Base-by-base conservation (phyloP, 2,797 vertebrate species). In the Poecile montanus region DNA sequence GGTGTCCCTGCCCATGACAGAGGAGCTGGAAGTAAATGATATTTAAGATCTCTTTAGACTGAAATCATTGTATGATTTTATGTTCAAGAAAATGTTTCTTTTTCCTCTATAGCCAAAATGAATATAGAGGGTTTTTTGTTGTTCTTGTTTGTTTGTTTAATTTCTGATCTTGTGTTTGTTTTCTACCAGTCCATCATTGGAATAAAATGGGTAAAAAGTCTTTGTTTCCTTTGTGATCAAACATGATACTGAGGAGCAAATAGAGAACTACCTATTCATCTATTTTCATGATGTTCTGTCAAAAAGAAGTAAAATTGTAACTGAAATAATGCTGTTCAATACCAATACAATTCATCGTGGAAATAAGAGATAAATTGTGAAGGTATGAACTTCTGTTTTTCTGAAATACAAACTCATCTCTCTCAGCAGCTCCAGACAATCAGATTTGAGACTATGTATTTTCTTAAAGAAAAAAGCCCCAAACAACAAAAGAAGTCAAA, bases 61-160 rank as follows among this genome's bases (percentile, higher is more conserved):
- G 0, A 63, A 38, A 57, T 44, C 25, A 17, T 3, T 1, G 8
- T 6, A 38, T 26, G 10, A 38, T 60, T 68, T 40, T 54, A 7
- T 29, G 6, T 38, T 91, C 20, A 70, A 68, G 29, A 71, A 62
- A 87, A 77, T 14, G 0, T 10, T 47, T 48, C 2, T 22, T 88
- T 66, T 61, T 23, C 11, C 17, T 70, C 15, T 57, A 7, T 10
- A 85, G 10, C 3, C 8, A 42, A 45, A 89, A 45, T 3, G 2
- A 61, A 32, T 8, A 5, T 34, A 6, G 81, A 3, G 10, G 6
- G 13, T 6, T 23, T 29, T 29, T 62, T 38, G 5, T 16, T 44
- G 1, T 23, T 38, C 4, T 22, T 29, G 10, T 9, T 16, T 30
- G 2, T 45, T 45, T 42, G 29, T 40, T 5, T 3, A 53, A 32